Base-by-base conservation (phyloP, 1,140 invertebrate genomes). In the Ladona fulva region DNA sequence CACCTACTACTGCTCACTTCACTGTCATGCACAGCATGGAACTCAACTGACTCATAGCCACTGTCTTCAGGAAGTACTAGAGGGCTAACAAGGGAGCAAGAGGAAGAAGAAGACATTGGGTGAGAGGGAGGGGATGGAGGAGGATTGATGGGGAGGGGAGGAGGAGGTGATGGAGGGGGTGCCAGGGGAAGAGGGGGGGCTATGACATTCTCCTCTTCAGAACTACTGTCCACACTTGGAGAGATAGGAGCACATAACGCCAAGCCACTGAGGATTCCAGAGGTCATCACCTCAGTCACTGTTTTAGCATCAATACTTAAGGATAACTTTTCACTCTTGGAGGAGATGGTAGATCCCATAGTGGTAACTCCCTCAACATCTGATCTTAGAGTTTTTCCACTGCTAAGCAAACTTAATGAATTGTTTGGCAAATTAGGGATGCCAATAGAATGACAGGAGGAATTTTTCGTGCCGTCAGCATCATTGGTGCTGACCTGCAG, bases 31-130 rank as follows among this genome's bases (percentile, higher is more conserved):
- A 52, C 76, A 24, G 42, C 42, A 1, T 78, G 79, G 10, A 81
- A n/a, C 29, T 81, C 80, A 7, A 82, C 76, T 0, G 78, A 80
- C 44, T 84, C 83, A 78, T 85, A 86, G 79, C 85, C 82, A 74
- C 81, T 82, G 74, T 79, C 81, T 10, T 78, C 79, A 16, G 76
- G 59, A 11, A 25, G 74, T n/a, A 75, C 44, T 29, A 24, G 24
- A 76, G 73, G 25, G 73, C 24, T 66, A 3, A 16, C 52, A 12
- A 66, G 14, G 3, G 52, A 66, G 52, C 16, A 66, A 12, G 52
- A 66, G 16, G 52, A 66, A 19, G 52, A 66, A 19, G 52, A 66
- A 19, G 52, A 66, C 16, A 22, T 66, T 16, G 52, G 16, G n/a
- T 66, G 52, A 3, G 52, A 6, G 3, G 52, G 52, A 22, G 52